A percentile compares a stretch with the other conserved stretches of the same genome.
These are phyloP conservation scores for Scaptomyza polygonia DNA, from an alignment of 2,888 invertebrate species.

Conservation along the genomic window DNA sequence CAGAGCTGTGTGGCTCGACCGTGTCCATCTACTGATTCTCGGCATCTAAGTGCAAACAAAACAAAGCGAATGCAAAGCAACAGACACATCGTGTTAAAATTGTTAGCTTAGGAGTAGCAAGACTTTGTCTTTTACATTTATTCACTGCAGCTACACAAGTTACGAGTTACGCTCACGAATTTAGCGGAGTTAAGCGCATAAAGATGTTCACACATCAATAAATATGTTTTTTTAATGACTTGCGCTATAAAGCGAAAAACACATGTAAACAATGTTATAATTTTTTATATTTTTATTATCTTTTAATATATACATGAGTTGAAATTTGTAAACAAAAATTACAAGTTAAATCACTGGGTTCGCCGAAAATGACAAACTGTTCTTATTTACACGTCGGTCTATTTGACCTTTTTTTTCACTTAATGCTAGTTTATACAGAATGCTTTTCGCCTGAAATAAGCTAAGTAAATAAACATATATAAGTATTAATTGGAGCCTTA, in stretches of 20 bases:
- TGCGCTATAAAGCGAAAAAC: conserved; percentile 68
- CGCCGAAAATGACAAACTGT: conserved; percentile 46
- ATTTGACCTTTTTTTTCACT: conserved; percentile 40
- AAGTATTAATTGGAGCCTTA: conserved; percentile 38
- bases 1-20: no score
- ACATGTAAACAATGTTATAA: conserved; percentile 54
- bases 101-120: no score
- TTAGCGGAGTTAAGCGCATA: no score
- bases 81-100: no score
- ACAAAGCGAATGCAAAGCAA: no score
- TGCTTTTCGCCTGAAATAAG: conserved; percentile 54
- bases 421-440: conserved; percentile 70
- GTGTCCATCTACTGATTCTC: no score
- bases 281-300: conserved; percentile 11
- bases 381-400: conserved; percentile 27
- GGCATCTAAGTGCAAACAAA: no score
- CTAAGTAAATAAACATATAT: conserved; percentile 54
- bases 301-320: conserved; percentile 61
- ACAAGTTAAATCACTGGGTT: conserved; percentile 82
- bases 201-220: no score
- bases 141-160: no score
- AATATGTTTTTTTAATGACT: conserved; percentile 73
- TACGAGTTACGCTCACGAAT: no score
- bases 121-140: no score
- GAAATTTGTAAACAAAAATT: conserved; percentile 65